Evolutionary conservation across 2,888 invertebrate genomes (phyloP).

Genomic region (Philopedon plagiatum): DNA sequence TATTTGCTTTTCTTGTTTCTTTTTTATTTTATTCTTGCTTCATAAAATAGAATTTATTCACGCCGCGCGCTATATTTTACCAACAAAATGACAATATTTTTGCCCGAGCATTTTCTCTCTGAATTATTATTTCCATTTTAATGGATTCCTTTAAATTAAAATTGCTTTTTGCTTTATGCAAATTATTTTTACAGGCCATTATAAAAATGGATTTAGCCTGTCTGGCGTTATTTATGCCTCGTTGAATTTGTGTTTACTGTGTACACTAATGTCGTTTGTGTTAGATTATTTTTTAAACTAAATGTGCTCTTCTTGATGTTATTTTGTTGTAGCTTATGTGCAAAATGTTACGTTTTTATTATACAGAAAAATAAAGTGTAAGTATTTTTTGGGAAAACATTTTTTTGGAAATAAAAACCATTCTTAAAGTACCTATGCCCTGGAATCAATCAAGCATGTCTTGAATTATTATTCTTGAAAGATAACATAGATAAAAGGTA

Average conservation of each 20-base stretch:
- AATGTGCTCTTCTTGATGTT: slow-evolving; percentile 10
- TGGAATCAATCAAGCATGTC: too few relatives aligned
- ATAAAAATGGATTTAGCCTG: slow-evolving; percentile 51
- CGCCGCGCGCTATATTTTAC: slow-evolving; percentile 57
- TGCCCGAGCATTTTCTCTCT: slow-evolving; percentile 53
- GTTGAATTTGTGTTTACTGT: slow-evolving; percentile 47
- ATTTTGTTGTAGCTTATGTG: slow-evolving; percentile 12
- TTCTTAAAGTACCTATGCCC: too few relatives aligned
- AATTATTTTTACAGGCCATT: slow-evolving; percentile 53
- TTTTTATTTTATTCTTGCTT: slow-evolving; percentile 63
- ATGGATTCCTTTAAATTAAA: slow-evolving; percentile 57
- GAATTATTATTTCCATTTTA: slow-evolving; percentile 59
- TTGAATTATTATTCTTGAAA: too few relatives aligned
- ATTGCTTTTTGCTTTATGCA: slow-evolving; percentile 53
- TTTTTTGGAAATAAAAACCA: too few relatives aligned
- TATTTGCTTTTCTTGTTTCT: slow-evolving; percentile 57
- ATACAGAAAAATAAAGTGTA: too few relatives aligned
- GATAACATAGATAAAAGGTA: too few relatives aligned
- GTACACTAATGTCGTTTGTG: slow-evolving; percentile 47
- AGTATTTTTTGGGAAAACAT: too few relatives aligned
- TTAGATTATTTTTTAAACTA: slow-evolving; percentile 19
- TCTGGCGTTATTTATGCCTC: slow-evolving; percentile 44
- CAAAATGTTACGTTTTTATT: background rate
- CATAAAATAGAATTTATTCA: slow-evolving; percentile 64
- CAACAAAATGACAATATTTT: slow-evolving; percentile 59